Percentiles rank a stretch among this genome's conserved stretches.
Evolutionary conservation across 2,888 invertebrate genomes (phyloP).

Genomic region (Cosmia pyralina): DNA sequence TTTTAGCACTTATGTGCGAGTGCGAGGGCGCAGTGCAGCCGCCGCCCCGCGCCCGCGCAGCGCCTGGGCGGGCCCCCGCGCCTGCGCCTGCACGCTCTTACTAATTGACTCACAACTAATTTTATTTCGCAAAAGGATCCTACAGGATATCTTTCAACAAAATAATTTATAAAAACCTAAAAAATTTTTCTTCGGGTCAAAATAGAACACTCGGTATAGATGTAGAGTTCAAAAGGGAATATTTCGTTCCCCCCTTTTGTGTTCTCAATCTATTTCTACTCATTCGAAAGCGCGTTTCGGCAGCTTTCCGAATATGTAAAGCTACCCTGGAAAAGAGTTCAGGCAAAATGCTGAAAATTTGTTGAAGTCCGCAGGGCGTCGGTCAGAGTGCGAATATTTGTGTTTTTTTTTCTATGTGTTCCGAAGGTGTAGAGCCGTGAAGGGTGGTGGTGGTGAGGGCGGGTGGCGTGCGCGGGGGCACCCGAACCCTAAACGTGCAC

Average conservation of each 20-base stretch:
- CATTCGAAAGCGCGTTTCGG: constrained; percentile 69
- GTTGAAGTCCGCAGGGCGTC: constrained; percentile 65
- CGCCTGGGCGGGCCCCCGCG: constrained; percentile 80
- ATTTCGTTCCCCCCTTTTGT: constrained; percentile 36
- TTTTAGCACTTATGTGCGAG: constrained; percentile 72
- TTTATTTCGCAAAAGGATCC: constrained; percentile 67
- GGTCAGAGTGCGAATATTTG: constrained; percentile 72
- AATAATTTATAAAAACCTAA: constrained; percentile 73
- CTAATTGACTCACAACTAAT: constrained; percentile 49
- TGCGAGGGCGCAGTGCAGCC: constrained; percentile 78
- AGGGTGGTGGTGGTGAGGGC: constrained; percentile 56
- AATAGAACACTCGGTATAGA: constrained; percentile 55
- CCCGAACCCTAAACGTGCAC: constrained; percentile 80
- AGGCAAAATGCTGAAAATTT: constrained; percentile 70
- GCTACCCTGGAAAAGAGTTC: constrained; percentile 57
- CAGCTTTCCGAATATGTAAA: constrained; percentile 55
- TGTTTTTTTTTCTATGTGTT: constrained; percentile 79
- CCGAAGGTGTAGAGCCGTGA: constrained; percentile 25
- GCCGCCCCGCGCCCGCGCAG: constrained; percentile 77
- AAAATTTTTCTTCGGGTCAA: constrained; percentile 54
- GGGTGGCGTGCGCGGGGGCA: constrained; percentile 80
- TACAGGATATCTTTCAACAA: constrained; percentile 45
- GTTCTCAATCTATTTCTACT: constrained; percentile 61
- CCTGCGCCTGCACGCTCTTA: constrained; percentile 31
- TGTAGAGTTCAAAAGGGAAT: constrained; percentile 53